Percentiles rank a stretch among this genome's conserved stretches.
These are phyloP conservation scores for Drosophila sp. DNA, from an alignment of 1,140 invertebrate genomes.

Conservation along the genomic window DNA sequence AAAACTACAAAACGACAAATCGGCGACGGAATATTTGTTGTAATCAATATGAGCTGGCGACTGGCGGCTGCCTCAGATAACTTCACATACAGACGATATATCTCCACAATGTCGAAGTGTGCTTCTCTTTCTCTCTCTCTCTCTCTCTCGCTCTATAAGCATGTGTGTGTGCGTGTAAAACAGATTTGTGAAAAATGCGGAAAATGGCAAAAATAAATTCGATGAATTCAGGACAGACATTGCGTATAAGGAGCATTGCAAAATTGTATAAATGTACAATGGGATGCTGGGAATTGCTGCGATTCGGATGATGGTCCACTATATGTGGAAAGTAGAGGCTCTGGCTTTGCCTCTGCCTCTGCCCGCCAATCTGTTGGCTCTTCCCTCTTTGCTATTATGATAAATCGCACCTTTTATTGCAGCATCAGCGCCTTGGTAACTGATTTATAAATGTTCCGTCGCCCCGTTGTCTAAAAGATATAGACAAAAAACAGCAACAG, in stretches of 20 bases:
- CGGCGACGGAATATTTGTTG: slow-evolving; percentile 79
- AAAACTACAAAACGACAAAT: slow-evolving; percentile 72
- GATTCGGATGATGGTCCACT: slow-evolving; percentile 5
- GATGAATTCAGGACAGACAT: slow-evolving; percentile 72
- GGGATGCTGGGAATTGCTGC: slow-evolving; percentile 49
- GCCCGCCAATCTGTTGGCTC: not conserved
- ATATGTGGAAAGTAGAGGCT: not conserved
- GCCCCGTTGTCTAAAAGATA: slow-evolving; percentile 43
- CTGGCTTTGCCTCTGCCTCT: not conserved
- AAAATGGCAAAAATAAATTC: slow-evolving; percentile 82
- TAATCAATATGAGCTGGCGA: slow-evolving; percentile 83
- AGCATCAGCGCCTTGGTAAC: slow-evolving; percentile 81
- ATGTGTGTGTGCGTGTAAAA: slow-evolving; percentile 39
- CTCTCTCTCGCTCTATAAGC: slow-evolving; percentile 5
- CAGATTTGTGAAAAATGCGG: slow-evolving; percentile 82
- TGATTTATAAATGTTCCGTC: slow-evolving; percentile 70
- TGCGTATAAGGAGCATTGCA: slow-evolving; percentile 67
- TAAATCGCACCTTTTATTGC: slow-evolving; percentile 83
- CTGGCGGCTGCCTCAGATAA: slow-evolving; percentile 74
- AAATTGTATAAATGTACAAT: slow-evolving; percentile 60
- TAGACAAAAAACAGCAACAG: slow-evolving; percentile 42
- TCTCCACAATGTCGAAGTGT: slow-evolving; percentile 10
- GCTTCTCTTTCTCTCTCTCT: slow-evolving; percentile 4
- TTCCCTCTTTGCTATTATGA: slow-evolving; percentile 62
- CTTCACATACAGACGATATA: slow-evolving; percentile 58